Percentiles rank a stretch among this genome's conserved stretches.
These are phyloP conservation scores for Erebia palarica DNA, from an alignment of 2,888 invertebrate genomes.

Conservation along the genomic window DNA sequence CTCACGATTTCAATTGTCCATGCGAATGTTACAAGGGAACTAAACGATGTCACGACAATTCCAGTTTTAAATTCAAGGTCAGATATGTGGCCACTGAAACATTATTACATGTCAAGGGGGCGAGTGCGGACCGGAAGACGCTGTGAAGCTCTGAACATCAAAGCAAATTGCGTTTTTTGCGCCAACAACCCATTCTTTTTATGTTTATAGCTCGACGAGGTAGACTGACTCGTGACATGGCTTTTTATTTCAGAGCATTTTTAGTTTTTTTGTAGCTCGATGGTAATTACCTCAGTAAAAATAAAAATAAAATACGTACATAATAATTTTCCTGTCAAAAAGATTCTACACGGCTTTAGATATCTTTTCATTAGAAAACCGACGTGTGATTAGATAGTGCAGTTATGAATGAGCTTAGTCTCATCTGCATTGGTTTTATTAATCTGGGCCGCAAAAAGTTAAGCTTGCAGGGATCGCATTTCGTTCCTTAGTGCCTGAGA, in stretches of 20 bases:
- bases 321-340: constrained; percentile 11
- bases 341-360: constrained; percentile 18
- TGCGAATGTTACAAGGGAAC: constrained; percentile 76
- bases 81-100: constrained; percentile 66
- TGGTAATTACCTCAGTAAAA: constrained; percentile 11
- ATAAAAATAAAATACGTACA: not conserved
- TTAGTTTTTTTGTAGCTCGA: constrained; percentile 7
- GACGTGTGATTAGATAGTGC: constrained; percentile 35
- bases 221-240: not conserved
- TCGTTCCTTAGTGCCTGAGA: constrained; percentile 34
- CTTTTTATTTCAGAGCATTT: not conserved
- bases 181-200: constrained; percentile 8
- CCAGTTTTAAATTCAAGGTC: constrained; percentile 78
- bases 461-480: constrained; percentile 34
- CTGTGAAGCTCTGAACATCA: constrained; percentile 9
- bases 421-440: constrained; percentile 32
- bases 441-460: constrained; percentile 36
- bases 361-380: constrained; percentile 25
- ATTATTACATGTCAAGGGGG: constrained; percentile 44
- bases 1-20: constrained; percentile 82
- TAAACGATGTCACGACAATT: constrained; percentile 79
- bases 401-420: constrained; percentile 31
- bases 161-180: constrained; percentile 24
- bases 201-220: constrained; percentile 17
- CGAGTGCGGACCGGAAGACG: constrained; percentile 14